Conservation (phyloP, 2,888 invertebrate species). For the Emesis furor region DNA sequence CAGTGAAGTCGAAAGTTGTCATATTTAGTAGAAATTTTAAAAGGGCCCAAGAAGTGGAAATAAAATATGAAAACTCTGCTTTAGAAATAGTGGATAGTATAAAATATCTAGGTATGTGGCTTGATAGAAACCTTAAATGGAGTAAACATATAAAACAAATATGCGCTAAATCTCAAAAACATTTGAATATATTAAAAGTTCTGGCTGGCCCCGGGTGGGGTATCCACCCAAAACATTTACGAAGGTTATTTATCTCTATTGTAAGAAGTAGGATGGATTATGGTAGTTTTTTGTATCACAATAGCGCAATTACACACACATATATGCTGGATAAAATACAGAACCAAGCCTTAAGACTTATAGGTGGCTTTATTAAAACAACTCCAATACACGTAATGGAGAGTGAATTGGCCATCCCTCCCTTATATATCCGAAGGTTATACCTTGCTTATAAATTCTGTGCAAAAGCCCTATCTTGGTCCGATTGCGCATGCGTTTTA, state of each 20-base stretch:
- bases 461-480: conserved; percentile 24
- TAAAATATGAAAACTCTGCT: neutral
- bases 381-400: conserved; percentile 35
- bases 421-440: conserved; percentile 26
- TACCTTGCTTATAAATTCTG: conserved; percentile 33
- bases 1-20: neutral
- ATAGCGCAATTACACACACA: conserved; percentile 34
- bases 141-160: conserved; percentile 16
- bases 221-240: conserved; percentile 19
- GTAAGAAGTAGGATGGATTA: conserved; percentile 38
- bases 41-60: neutral
- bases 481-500: neutral
- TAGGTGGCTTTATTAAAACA: conserved; percentile 32
- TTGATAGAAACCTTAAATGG: neutral
- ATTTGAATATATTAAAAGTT: conserved; percentile 27
- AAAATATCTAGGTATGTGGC: conserved; percentile 26
- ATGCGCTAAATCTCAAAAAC: neutral
- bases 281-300: conserved; percentile 34
- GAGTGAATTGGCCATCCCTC: conserved; percentile 9
- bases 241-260: conserved; percentile 18
- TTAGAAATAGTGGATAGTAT: neutral
- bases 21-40: no score
- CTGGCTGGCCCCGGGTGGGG: conserved; percentile 29
- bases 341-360: conserved; percentile 33
- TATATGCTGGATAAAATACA: conserved; percentile 67